Conservation (phyloP, 2,888 invertebrate genomes). For the Ferrisia virgata region DNA sequence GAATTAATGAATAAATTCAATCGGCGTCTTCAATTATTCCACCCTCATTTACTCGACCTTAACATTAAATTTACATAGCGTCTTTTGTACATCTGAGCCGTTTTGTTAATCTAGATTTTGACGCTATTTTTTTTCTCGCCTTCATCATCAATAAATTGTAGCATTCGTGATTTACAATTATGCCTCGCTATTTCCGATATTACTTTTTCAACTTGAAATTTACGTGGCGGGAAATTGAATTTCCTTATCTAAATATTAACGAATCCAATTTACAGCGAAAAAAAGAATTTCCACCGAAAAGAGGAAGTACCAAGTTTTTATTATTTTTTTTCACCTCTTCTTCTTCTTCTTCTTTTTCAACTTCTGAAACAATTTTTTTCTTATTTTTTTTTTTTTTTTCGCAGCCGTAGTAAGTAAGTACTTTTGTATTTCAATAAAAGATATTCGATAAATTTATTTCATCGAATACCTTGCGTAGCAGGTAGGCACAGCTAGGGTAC, state of each 20-base stretch:
- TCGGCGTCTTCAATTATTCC: neutral
- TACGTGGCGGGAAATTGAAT: neutral
- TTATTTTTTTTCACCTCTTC: too few relatives aligned
- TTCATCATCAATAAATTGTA: neutral
- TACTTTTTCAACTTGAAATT: neutral
- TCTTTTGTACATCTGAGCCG: neutral
- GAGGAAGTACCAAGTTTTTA: too few relatives aligned
- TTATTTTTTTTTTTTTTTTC: too few relatives aligned
- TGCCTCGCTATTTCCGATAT: neutral
- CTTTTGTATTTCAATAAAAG: neutral
- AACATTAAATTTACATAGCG: neutral
- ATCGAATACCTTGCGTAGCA: neutral
- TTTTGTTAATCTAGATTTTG: neutral
- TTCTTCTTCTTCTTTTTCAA: too few relatives aligned
- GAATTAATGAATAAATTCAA: too few relatives aligned
- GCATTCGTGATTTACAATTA: neutral
- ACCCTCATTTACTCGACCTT: neutral
- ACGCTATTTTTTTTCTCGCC: neutral
- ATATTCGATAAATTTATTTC: neutral
- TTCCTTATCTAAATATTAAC: slow-evolving; percentile 9
- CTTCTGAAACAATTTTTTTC: too few relatives aligned
- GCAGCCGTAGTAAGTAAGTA: too few relatives aligned
- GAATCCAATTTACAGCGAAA: neutral
- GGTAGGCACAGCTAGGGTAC: neutral
- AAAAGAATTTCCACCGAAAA: neutral